A percentile compares a stretch with the other conserved stretches of the same genome.
phyloP scores from a whole-genome alignment of 2,888 invertebrate genomes.

The Drosophila fungiperda region DNA sequence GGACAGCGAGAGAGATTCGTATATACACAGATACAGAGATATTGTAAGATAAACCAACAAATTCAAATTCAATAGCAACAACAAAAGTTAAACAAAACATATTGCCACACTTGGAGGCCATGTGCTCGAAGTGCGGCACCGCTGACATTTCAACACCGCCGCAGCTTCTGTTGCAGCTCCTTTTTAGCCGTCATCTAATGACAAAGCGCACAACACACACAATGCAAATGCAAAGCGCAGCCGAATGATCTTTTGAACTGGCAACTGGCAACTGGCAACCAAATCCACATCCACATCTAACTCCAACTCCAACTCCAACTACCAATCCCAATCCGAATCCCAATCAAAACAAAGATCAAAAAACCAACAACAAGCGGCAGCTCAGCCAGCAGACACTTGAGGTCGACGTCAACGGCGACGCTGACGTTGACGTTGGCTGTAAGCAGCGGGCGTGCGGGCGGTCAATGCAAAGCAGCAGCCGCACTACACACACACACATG shows the following conservation, averaged over 20 bases:
- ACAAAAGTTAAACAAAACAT: conserved; percentile 79
- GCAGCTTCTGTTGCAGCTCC: conserved; percentile 2
- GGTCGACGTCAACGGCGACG: conserved; percentile 26
- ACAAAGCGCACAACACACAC: conserved; percentile 54
- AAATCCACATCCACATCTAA: conserved; percentile 28
- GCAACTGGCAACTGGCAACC: conserved; percentile 42
- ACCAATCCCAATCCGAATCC: conserved; percentile 24
- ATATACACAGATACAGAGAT: neutral
- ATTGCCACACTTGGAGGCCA: conserved; percentile 78
- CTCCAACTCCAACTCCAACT: conserved; percentile 18
- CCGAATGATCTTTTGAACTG: conserved; percentile 65
- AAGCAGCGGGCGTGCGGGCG: conserved; percentile 54
- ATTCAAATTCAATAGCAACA: conserved; percentile 45
- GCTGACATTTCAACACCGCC: conserved; percentile 77
- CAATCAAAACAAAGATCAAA: conserved; percentile 78
- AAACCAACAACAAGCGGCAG: conserved; percentile 43
- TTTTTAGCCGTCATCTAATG: conserved; percentile 47
- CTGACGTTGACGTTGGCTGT: conserved; percentile 21
- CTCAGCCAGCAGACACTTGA: conserved; percentile 50
- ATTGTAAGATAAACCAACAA: conserved; percentile 63
- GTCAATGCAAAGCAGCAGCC: conserved; percentile 5
- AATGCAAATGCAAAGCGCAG: conserved; percentile 52
- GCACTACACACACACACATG: neutral
- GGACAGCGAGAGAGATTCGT: neutral
- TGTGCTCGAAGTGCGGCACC: conserved; percentile 60